Conservation (phyloP, 92 coral and sea anemone genomes). For the Scolanthus callimorphus region DNA sequence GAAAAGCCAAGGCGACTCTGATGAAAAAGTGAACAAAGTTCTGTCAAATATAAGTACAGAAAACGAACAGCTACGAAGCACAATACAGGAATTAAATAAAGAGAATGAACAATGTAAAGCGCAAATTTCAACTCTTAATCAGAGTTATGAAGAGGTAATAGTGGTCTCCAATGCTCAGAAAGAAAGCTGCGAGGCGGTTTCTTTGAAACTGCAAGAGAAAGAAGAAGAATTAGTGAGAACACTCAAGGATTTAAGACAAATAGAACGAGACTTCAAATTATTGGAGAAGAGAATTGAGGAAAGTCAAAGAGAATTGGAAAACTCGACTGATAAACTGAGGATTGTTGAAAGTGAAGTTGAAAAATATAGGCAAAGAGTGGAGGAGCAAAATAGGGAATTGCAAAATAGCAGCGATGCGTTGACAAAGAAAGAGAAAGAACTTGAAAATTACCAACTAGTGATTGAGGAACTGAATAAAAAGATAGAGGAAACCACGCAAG, state of each 20-base stretch:
- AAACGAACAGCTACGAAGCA: constrained; percentile 49
- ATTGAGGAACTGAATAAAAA: constrained; percentile 49
- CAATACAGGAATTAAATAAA: constrained; percentile 27
- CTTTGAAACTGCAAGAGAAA: constrained; percentile 53
- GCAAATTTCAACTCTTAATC: constrained; percentile 42
- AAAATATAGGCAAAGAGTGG: no score
- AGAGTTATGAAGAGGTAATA: constrained; percentile 32
- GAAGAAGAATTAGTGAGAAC: constrained; percentile 73
- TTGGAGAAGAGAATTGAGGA: constrained; percentile 41
- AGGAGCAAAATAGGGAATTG: no score
- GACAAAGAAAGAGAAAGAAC: constrained; percentile 44
- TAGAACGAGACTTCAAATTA: constrained; percentile 42
- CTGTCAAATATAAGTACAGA: constrained; percentile 34
- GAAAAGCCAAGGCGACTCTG: constrained; percentile 1
- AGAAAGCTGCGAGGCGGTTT: constrained; percentile 48
- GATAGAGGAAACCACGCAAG: constrained; percentile 46
- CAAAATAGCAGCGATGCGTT: constrained; percentile 25
- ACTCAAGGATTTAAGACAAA: constrained; percentile 36
- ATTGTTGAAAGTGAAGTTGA: constrained; percentile 40
- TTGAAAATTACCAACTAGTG: constrained; percentile 57
- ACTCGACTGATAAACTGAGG: constrained; percentile 26
- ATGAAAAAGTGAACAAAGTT: constrained; percentile 29
- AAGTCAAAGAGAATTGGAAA: constrained; percentile 24
- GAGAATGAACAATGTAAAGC: constrained; percentile 47
- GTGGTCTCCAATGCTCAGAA: constrained; percentile 21